Percentiles rank a stretch among this genome's conserved stretches.
phyloP scores from a whole-genome alignment of 2,113 vertebrate species.

The Pseudonaja textilis region DNA sequence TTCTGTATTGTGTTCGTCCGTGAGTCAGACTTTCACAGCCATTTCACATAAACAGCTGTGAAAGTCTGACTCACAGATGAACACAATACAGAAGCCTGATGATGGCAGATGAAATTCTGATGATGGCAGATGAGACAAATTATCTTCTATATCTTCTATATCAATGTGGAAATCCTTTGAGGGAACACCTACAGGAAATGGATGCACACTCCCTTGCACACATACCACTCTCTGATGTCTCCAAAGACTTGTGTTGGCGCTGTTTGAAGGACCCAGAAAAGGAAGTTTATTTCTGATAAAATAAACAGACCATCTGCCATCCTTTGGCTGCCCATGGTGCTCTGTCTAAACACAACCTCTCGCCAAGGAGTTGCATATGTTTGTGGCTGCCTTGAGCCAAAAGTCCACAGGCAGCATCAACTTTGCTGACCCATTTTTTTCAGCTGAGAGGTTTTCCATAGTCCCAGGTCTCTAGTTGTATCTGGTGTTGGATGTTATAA shows the following conservation, averaged over 20 bases:
- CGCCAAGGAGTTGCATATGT: background rate
- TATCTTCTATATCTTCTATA: slow-evolving; percentile 36
- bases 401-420: background rate
- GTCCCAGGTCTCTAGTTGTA: background rate
- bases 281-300: slow-evolving; percentile 58
- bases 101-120: too few relatives aligned
- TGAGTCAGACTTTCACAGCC: too few relatives aligned
- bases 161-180: slow-evolving; percentile 48
- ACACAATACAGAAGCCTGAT: too few relatives aligned
- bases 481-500: too few relatives aligned
- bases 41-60: too few relatives aligned
- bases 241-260: slow-evolving; percentile 29
- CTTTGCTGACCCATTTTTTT: fast-evolving
- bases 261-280: slow-evolving; percentile 18
- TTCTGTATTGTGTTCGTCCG: too few relatives aligned
- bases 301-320: slow-evolving; percentile 52
- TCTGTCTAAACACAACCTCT: slow-evolving; percentile 35
- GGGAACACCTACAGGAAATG: slow-evolving; percentile 33
- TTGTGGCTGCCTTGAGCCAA: background rate
- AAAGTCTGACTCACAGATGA: too few relatives aligned
- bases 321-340: slow-evolving; percentile 30
- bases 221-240: slow-evolving; percentile 14
- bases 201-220: background rate
- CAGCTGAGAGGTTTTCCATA: background rate
- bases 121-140: too few relatives aligned